phyloP scores from a whole-genome alignment of 2,888 invertebrate genomes.

The Asteroscopus sphinx region DNA sequence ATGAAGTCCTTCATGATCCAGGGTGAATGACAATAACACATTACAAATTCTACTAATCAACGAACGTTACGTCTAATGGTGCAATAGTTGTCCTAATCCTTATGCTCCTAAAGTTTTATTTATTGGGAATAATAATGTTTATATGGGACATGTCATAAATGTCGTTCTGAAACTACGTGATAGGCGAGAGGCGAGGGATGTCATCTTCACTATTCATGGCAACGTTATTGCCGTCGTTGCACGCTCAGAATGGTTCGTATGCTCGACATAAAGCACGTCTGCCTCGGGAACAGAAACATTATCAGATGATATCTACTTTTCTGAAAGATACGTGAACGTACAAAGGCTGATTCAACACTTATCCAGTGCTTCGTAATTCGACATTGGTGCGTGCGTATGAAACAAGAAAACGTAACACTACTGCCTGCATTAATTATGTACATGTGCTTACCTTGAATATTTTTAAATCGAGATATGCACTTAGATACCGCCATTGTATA shows the following conservation, averaged over 20 bases:
- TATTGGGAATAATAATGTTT: conserved; percentile 23
- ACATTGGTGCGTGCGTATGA: conserved; percentile 9
- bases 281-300: conserved; percentile 53
- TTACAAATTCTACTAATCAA: conserved; percentile 8
- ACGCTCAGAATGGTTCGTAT: conserved; percentile 63
- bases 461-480: conserved; percentile 34
- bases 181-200: conserved; percentile 35
- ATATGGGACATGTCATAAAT: conserved; percentile 20
- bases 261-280: conserved; percentile 64
- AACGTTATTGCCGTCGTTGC: conserved; percentile 61
- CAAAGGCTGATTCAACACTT: not conserved
- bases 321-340: conserved; percentile 39
- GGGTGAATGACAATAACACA: conserved; percentile 57
- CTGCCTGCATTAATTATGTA: conserved; percentile 16
- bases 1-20: conserved; percentile 66
- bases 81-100: conserved; percentile 1
- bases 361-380: conserved; percentile 1
- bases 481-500: conserved; percentile 32
- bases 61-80: conserved; percentile 9
- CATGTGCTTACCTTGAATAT: conserved; percentile 41
- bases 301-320: conserved; percentile 67
- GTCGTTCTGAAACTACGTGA: conserved; percentile 10
- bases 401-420: conserved; percentile 18
- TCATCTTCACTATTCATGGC: conserved; percentile 65
- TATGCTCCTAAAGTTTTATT: not conserved